Percentiles rank a stretch among this genome's conserved stretches.
Evolutionary conservation across 2,797 vertebrate genomes (phyloP).

Genomic region (Tiaroga cobitis): DNA sequence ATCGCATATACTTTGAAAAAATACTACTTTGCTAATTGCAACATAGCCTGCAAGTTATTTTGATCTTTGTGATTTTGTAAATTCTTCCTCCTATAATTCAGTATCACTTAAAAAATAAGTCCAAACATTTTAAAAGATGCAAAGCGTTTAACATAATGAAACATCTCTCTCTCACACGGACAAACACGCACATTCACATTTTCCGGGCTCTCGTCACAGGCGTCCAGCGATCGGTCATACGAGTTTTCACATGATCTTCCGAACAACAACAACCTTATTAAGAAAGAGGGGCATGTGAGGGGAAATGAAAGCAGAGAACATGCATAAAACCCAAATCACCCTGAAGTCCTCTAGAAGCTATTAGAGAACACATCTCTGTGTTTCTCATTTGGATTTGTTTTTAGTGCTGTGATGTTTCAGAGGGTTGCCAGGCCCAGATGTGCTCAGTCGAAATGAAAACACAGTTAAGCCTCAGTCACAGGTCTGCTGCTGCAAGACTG

Average conservation of each 20-base stretch:
- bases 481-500: slow-evolving; percentile 45
- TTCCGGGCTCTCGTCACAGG: slow-evolving; percentile 1
- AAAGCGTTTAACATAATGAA: no score
- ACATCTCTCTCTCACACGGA: neutral
- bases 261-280: slow-evolving; percentile 72
- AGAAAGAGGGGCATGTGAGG: slow-evolving; percentile 50
- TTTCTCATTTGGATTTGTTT: slow-evolving; percentile 57
- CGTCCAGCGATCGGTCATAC: slow-evolving; percentile 71
- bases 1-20: neutral
- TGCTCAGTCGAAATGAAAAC: slow-evolving; percentile 52
- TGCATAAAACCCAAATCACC: slow-evolving; percentile 52
- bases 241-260: slow-evolving; percentile 76
- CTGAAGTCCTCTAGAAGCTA: slow-evolving; percentile 67
- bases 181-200: neutral
- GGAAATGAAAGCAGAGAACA: slow-evolving; percentile 50
- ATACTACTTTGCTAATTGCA: neutral
- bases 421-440: slow-evolving; percentile 39
- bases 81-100: neutral
- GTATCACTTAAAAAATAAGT: neutral
- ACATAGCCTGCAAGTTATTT: neutral
- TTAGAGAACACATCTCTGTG: slow-evolving; percentile 72
- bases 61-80: neutral
- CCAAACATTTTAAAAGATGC: neutral
- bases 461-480: slow-evolving; percentile 49
- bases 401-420: slow-evolving; percentile 1